These are phyloP conservation scores for Spea bombifrons DNA, from an alignment of 2,113 vertebrate genomes.

Conservation along the genomic window DNA sequence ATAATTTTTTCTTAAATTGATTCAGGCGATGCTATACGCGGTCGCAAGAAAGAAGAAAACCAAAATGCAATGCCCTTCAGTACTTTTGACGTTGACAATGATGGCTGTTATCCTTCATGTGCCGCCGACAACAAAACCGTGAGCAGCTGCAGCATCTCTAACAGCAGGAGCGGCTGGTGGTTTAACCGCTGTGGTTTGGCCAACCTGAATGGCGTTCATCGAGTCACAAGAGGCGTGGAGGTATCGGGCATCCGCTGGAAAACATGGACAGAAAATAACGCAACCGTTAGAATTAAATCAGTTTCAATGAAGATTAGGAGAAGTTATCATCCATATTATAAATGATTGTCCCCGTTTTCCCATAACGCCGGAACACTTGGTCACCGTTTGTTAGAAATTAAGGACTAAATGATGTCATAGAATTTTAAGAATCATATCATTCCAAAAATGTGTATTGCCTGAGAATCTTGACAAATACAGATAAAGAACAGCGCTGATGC, in stretches of 20 bases:
- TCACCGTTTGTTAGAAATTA: too few relatives aligned
- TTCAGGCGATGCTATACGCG: conserved; percentile 84
- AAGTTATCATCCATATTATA: conserved; percentile 65
- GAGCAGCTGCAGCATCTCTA: conserved; percentile 79
- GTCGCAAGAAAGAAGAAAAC: conserved; percentile 79
- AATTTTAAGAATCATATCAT: neutral
- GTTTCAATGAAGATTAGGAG: conserved; percentile 88
- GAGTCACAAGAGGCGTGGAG: conserved; percentile 62
- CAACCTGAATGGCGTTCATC: conserved; percentile 80
- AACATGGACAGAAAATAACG: conserved; percentile 76
- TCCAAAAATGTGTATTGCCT: too few relatives aligned
- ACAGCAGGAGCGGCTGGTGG: conserved; percentile 84
- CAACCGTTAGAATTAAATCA: conserved; percentile 77
- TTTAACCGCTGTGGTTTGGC: conserved; percentile 83
- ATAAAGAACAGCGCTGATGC: too few relatives aligned
- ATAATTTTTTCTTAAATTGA: too few relatives aligned
- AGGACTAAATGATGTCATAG: neutral
- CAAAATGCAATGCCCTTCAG: conserved; percentile 87
- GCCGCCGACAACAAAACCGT: conserved; percentile 65
- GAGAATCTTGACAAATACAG: too few relatives aligned
- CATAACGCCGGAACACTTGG: too few relatives aligned
- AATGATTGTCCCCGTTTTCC: conserved; percentile 45
- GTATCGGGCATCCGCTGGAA: conserved; percentile 76
- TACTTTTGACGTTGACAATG: conserved; percentile 83
- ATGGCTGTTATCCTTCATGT: conserved; percentile 78